These are phyloP conservation scores for Orgyia antiqua DNA, from an alignment of 2,888 invertebrate species.

Conservation along the genomic window DNA sequence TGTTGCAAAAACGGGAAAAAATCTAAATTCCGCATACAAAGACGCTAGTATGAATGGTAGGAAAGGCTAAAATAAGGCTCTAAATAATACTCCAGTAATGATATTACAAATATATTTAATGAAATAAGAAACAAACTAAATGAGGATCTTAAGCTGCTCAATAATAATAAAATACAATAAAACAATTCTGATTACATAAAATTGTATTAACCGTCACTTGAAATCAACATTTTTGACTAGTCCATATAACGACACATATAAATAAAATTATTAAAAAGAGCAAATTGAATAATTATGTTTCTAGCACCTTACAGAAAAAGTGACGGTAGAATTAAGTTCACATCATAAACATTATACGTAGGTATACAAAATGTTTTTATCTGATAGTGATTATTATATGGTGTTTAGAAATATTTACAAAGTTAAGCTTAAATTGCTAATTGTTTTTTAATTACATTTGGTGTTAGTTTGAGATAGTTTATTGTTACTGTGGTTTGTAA, in stretches of 20 bases:
- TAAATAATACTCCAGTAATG: constrained; percentile 40
- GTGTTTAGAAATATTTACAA: constrained; percentile 70
- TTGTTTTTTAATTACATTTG: constrained; percentile 25
- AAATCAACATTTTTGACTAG: constrained; percentile 69
- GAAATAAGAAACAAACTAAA: constrained; percentile 69
- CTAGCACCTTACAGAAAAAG: constrained; percentile 57
- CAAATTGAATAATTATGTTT: constrained; percentile 16
- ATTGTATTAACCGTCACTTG: constrained; percentile 43
- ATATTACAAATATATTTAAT: constrained; percentile 77
- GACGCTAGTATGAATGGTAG: too few relatives aligned
- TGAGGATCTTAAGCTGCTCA: constrained; percentile 61
- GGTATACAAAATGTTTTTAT: constrained; percentile 66
- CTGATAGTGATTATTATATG: constrained; percentile 61
- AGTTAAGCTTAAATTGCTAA: constrained; percentile 61
- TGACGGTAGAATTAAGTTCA: constrained; percentile 18
- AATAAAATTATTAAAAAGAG: constrained; percentile 20
- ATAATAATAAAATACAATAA: constrained; percentile 45
- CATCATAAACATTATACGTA: constrained; percentile 29
- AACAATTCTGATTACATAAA: constrained; percentile 34
- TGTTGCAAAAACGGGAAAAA: too few relatives aligned
- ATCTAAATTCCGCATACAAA: too few relatives aligned
- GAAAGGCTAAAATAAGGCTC: too few relatives aligned
- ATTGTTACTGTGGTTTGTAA: constrained; percentile 13
- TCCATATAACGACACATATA: constrained; percentile 45
- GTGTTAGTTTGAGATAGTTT: constrained; percentile 17